Conservation (phyloP, 2,888 invertebrate species). For the Agrotis clavis region DNA sequence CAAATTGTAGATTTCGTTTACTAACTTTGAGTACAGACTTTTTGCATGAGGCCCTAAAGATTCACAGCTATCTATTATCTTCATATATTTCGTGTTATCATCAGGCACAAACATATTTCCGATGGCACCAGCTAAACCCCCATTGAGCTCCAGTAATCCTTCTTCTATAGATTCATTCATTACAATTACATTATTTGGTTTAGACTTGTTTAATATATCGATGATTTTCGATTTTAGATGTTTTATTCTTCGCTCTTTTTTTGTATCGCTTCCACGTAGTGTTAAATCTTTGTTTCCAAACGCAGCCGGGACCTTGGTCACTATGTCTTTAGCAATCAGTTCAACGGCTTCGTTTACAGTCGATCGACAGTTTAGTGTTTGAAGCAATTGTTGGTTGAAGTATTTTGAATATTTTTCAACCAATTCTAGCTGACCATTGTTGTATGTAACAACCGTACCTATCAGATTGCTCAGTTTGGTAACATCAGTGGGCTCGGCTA, state of each 20-base stretch:
- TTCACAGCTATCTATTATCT: constrained; percentile 9
- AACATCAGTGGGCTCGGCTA: no score
- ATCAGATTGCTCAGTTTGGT: no score
- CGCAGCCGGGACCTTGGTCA: constrained; percentile 38
- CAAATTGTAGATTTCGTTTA: not conserved
- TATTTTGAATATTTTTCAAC: no score
- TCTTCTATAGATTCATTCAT: constrained; percentile 30
- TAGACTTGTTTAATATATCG: not conserved
- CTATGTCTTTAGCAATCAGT: constrained; percentile 21
- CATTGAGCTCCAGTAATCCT: not conserved
- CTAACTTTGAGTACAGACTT: constrained; percentile 4
- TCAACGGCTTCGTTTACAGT: no score
- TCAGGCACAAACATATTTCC: constrained; percentile 12
- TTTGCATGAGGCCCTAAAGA: not conserved
- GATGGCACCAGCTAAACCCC: not conserved
- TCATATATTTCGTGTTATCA: constrained; percentile 5
- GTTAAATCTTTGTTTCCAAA: constrained; percentile 54
- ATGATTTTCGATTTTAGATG: not conserved
- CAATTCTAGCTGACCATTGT: no score
- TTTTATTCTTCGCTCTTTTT: constrained; percentile 12
- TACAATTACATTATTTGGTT: not conserved
- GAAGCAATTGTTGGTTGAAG: no score
- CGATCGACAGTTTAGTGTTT: no score
- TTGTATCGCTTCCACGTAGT: constrained; percentile 19
- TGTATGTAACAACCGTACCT: no score